These are phyloP conservation scores for Crocuta crocuta DNA, from an alignment of 2,113 vertebrate species.

Conservation along the genomic window DNA sequence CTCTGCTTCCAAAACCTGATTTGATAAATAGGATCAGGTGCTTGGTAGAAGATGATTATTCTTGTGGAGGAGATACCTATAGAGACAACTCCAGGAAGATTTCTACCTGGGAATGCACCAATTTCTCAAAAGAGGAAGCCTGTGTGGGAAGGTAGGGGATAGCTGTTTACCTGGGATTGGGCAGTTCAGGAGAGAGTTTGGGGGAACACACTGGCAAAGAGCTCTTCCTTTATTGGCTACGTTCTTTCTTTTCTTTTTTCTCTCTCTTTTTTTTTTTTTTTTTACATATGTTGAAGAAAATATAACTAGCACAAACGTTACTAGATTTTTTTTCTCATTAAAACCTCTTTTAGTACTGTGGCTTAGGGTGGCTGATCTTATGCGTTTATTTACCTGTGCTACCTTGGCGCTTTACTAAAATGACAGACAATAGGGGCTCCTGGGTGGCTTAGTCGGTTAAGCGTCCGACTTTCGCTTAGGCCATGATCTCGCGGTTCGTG, in stretches of 20 bases:
- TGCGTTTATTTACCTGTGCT: background rate
- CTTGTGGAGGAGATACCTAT: constrained; percentile 2
- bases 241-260: background rate
- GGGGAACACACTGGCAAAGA: background rate
- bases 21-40: background rate
- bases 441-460: too few species aligned
- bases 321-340: background rate
- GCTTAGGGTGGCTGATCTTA: background rate
- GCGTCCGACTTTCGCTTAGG: too few species aligned
- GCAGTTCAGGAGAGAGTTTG: background rate
- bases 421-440: background rate
- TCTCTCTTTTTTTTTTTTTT: background rate
- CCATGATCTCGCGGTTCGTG: too few species aligned
- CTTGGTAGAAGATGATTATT: background rate
- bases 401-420: background rate
- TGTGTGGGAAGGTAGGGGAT: background rate
- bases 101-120: background rate
- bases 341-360: background rate
- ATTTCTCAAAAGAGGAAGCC: background rate
- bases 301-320: background rate
- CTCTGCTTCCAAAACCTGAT: constrained; percentile 1
- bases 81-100: background rate
- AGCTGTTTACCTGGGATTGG: background rate
- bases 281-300: background rate
- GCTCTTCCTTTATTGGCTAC: background rate